Percentiles rank a stretch among this genome's conserved stretches.
Evolutionary conservation across 53 echinoderm and acorn worm species (phyloP).

Genomic region (Arbacia lixula): DNA sequence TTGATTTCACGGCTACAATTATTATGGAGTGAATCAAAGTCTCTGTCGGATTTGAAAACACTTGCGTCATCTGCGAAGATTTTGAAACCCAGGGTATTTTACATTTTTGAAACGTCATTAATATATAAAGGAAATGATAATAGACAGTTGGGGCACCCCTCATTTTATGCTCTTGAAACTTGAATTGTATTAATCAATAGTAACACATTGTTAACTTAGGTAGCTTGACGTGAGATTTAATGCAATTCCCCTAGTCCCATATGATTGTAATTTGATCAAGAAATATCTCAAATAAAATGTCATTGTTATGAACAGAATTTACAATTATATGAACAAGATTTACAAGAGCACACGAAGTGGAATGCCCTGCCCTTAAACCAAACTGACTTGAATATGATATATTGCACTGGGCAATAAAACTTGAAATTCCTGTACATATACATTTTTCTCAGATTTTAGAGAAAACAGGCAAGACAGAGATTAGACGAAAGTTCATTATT

Average conservation of each 20-base stretch:
- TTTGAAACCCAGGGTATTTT: background rate
- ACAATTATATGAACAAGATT: background rate
- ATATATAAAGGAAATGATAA: background rate
- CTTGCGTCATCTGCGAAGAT: background rate
- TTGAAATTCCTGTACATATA: background rate
- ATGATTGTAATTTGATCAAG: background rate
- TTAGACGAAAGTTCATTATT: background rate
- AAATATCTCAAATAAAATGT: background rate
- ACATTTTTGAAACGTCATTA: background rate
- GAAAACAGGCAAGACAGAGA: background rate
- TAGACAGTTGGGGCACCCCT: background rate
- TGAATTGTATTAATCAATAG: too few species aligned
- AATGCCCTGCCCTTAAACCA: background rate
- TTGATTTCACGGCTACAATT: background rate
- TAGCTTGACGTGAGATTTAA: background rate
- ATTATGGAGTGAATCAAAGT: background rate
- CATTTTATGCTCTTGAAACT: background rate
- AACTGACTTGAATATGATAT: background rate
- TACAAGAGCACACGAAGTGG: background rate
- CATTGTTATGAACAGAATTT: background rate
- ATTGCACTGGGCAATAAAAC: background rate
- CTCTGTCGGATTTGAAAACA: background rate
- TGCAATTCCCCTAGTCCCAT: background rate
- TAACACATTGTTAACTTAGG: too few species aligned
- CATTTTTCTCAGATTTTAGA: background rate